Evolutionary conservation across 2,797 vertebrate genomes (phyloP), one percentile per base, ranked within the genome.

Genomic region (Pampus argenteus): DNA sequence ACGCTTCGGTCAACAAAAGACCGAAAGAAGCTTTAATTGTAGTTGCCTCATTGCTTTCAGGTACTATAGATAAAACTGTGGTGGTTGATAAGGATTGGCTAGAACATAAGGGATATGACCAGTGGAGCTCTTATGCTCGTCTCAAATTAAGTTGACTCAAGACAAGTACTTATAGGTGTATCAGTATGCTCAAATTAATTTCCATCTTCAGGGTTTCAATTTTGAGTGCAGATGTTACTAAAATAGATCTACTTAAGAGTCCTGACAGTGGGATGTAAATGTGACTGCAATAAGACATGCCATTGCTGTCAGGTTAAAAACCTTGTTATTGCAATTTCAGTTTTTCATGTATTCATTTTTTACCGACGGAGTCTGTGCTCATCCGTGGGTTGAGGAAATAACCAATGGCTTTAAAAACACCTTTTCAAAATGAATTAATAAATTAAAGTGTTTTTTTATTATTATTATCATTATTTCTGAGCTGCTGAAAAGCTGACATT

Each of bases 381-480:
- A 47, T 60, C 18, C 49, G 50, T 42, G 48, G 38, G 31, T 52
- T 54, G 13, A 29, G 61, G n/a, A 72, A 81, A 79, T 78, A 67
- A 66, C 61, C 23, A 2, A 25, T 36, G 56, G 67, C 42, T 74
- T 65, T 47, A 15, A n/a, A 74, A 23, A 80, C 57, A 72, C 57
- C 45, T 76, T 82, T 82, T 78, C 55, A 78, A 75, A 78, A 26
- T 36, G 25, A 74, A 78, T 83, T 78, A 79, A 74, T 60, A 56
- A 65, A 66, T 65, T 8, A 63, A 76, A 56, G 45, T 4, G 13
- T 23, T n/a, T 44, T 60, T 63, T n/a, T n/a, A n/a, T n/a, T n/a
- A n/a, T n/a, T n/a, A n/a, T n/a, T n/a, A n/a, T n/a, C n/a, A n/a
- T n/a, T n/a, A n/a, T n/a, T n/a, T 40, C 5, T 31, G 3, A 22